A percentile compares a stretch with the other conserved stretches of the same genome.
phyloP scores from a whole-genome alignment of 2,888 invertebrate genomes.

The Melangyna quadrimaculata region DNA sequence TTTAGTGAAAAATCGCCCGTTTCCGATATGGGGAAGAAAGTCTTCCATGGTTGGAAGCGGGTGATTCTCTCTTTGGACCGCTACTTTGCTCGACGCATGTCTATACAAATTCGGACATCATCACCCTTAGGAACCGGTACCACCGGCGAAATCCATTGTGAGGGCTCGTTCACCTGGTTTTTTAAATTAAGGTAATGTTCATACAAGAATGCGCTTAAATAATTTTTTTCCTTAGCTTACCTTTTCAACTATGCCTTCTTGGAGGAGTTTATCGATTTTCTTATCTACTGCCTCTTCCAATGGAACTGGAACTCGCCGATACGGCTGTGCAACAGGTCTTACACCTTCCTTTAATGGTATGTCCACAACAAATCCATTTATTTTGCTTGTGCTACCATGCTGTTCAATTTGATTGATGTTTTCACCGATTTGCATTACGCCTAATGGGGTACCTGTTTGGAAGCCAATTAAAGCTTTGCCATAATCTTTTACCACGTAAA shows the following conservation, averaged over 20 bases:
- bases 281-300: slow-evolving; percentile 19
- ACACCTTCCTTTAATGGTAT: neutral
- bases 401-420: slow-evolving; percentile 10
- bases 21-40: slow-evolving; percentile 7
- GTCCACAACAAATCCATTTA: slow-evolving; percentile 6
- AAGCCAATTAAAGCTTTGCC: slow-evolving; percentile 7
- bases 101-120: slow-evolving; percentile 23
- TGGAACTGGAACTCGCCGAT: slow-evolving; percentile 22
- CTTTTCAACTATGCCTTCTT: slow-evolving; percentile 15
- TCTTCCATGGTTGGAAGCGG: slow-evolving; percentile 26
- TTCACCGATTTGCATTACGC: neutral
- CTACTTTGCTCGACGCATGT: slow-evolving; percentile 26
- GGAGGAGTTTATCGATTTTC: slow-evolving; percentile 12
- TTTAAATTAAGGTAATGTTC: too few relatives aligned
- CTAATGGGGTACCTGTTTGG: slow-evolving; percentile 3
- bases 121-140: slow-evolving; percentile 28
- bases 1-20: neutral
- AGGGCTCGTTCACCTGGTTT: slow-evolving; percentile 7
- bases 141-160: slow-evolving; percentile 27
- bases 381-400: neutral
- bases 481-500: slow-evolving; percentile 3
- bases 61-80: slow-evolving; percentile 21
- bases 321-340: slow-evolving; percentile 8
- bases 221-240: too few relatives aligned
- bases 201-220: too few relatives aligned